Evolutionary conservation across 2,888 invertebrate genomes (phyloP), one percentile per base, ranked within the genome.

Genomic region (Hirtodrosophila trivittata): DNA sequence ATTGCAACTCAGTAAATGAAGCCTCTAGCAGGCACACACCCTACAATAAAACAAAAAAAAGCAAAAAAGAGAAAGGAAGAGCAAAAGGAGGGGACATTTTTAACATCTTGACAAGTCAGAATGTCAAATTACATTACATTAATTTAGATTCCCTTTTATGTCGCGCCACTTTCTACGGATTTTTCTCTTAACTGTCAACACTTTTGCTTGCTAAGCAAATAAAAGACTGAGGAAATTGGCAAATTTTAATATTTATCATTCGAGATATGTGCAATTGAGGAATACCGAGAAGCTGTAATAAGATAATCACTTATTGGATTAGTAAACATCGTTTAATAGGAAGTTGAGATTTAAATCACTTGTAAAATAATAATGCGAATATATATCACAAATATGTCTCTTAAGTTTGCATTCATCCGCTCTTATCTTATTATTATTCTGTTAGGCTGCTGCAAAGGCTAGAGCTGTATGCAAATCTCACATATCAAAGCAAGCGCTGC

Each of bases 61-160:
- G 58, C 12, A 25, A 18, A 43, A 25, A 41, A 25, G 28, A 49
- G 54, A 68, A 68, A 55, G 18, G 18, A 21, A 21, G 18, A 21
- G 18, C n/a, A n/a, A n/a, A n/a, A 21, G 18, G 3, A 3, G 18
- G 18, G 18, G 3, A 21, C 18, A 21, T 21, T 21, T 67, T 77
- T 81, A 54, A 42, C 52, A 66, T 65, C 73, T 66, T 81, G 86
- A 81, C 86, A 75, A 38, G 73, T 57, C 33, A 33, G 60, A 75
- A 63, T 78, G 80, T 86, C 80, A 81, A 86, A 78, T 81, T 78
- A 80, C 56, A 80, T 85, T 64, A 65, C 69, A 46, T 75, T 78
- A 65, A 82, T 81, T 78, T 82, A 54, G 49, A 77, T 75, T 78
- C 73, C 51, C 59, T 64, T 55, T 14, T 42, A 52, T 56, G 52